A percentile compares a stretch with the other conserved stretches of the same genome.
Conservation (phyloP, 2,888 invertebrate species). For the Acleris laterana region DNA sequence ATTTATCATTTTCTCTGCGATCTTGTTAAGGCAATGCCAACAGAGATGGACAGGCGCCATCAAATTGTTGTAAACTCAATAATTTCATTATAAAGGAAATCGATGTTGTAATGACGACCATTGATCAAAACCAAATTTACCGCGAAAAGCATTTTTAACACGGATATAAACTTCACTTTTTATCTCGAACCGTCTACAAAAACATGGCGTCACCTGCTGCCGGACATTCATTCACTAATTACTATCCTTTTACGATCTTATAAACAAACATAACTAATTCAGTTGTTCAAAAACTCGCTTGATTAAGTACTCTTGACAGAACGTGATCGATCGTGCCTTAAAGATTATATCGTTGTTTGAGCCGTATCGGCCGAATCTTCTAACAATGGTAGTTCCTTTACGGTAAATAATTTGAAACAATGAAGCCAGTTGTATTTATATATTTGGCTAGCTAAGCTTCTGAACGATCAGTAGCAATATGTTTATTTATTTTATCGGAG, state of each 20-base stretch:
- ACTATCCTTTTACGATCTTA: conserved; percentile 52
- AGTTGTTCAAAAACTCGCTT: conserved; percentile 45
- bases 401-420: conserved; percentile 41
- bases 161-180: conserved; percentile 1
- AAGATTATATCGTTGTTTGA: conserved; percentile 53
- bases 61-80: too few relatives aligned
- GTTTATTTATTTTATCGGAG: too few relatives aligned
- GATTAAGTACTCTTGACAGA: conserved; percentile 62
- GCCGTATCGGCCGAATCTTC: conserved; percentile 37
- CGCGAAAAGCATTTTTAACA: background rate
- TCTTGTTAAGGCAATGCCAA: too few relatives aligned
- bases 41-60: too few relatives aligned
- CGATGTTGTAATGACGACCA: too few relatives aligned
- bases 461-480: background rate
- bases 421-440: conserved; percentile 1
- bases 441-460: background rate
- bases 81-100: too few relatives aligned
- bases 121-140: background rate
- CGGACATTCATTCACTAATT: conserved; percentile 54
- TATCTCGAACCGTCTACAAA: conserved; percentile 8
- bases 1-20: too few relatives aligned
- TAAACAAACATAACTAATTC: conserved; percentile 49
- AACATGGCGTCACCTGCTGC: conserved; percentile 19
- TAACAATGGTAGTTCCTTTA: conserved; percentile 41
- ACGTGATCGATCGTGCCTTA: conserved; percentile 63